A percentile compares a stretch with the other conserved stretches of the same genome.
phyloP scores from a whole-genome alignment of 37 sponge, comb jelly and placozoan species.

The Ephydatia muelleri region DNA sequence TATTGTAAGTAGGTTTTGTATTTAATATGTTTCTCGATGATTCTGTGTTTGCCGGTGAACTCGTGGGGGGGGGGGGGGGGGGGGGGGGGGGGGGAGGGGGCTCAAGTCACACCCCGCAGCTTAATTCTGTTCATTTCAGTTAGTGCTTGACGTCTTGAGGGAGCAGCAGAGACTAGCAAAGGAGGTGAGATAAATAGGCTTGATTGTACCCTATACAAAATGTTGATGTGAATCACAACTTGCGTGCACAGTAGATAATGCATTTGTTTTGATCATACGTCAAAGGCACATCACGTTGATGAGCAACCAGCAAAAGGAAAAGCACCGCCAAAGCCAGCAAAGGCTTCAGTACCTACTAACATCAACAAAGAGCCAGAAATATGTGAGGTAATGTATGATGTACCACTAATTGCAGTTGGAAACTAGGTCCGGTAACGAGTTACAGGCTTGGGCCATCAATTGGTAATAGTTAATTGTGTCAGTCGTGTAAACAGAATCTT shows the following conservation, averaged over 20 bases:
- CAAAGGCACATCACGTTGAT: background rate
- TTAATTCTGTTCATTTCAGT: too few species aligned
- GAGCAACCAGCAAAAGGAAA: conserved; percentile 6
- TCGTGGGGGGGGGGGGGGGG: background rate
- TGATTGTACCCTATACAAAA: background rate
- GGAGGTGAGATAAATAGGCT: background rate
- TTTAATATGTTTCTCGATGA: background rate
- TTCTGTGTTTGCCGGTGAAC: background rate
- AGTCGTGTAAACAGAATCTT: too few species aligned
- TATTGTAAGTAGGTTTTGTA: background rate
- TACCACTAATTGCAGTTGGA: too few species aligned
- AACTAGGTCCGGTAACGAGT: too few species aligned
- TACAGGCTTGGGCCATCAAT: too few species aligned
- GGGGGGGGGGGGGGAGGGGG: too few species aligned
- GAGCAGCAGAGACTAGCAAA: conserved; percentile 37
- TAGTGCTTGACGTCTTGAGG: conserved; percentile 36
- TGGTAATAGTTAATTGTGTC: too few species aligned
- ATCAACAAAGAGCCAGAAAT: conserved; percentile 47
- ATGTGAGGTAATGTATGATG: conserved; percentile 54
- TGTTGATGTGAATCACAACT: background rate
- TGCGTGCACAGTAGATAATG: too few species aligned
- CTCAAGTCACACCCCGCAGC: too few species aligned
- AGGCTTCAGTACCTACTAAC: background rate
- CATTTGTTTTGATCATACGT: background rate
- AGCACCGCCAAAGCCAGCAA: conserved; percentile 21